A percentile compares a stretch with the other conserved stretches of the same genome.
phyloP scores from a whole-genome alignment of 2,113 vertebrate species.

The Panthera tigris region DNA sequence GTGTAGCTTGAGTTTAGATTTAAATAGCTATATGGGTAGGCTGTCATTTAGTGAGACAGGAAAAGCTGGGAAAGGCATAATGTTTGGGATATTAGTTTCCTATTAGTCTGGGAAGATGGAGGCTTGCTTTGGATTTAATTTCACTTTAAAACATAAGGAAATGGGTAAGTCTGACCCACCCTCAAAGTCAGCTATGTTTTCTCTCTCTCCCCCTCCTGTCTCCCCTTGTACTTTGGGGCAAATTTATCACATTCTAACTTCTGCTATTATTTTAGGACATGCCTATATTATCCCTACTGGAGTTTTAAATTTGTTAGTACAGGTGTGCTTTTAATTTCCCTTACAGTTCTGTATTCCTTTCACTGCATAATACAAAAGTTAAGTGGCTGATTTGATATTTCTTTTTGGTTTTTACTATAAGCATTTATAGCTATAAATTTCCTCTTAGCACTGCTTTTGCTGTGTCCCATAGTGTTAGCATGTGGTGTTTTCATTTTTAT shows the following conservation, averaged over 20 bases:
- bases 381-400: too few species aligned
- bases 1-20: background rate
- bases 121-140: background rate
- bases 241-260: background rate
- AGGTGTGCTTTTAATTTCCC: background rate
- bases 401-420: too few species aligned
- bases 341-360: background rate
- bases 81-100: background rate
- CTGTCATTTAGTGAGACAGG: background rate
- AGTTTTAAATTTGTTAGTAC: background rate
- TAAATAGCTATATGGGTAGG: background rate
- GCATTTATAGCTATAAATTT: too few species aligned
- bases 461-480: too few species aligned
- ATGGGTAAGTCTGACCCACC: background rate
- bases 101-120: background rate
- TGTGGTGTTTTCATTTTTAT: too few species aligned
- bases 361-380: background rate
- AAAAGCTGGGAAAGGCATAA: background rate
- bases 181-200: background rate
- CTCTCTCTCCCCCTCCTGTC: background rate
- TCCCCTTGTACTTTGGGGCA: background rate
- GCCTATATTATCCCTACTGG: background rate
- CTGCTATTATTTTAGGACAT: background rate
- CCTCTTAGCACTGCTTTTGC: too few species aligned
- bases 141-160: background rate